These are phyloP conservation scores for Pardosa pseudoannulata DNA, from an alignment of 2,888 invertebrate species.

Conservation along the genomic window DNA sequence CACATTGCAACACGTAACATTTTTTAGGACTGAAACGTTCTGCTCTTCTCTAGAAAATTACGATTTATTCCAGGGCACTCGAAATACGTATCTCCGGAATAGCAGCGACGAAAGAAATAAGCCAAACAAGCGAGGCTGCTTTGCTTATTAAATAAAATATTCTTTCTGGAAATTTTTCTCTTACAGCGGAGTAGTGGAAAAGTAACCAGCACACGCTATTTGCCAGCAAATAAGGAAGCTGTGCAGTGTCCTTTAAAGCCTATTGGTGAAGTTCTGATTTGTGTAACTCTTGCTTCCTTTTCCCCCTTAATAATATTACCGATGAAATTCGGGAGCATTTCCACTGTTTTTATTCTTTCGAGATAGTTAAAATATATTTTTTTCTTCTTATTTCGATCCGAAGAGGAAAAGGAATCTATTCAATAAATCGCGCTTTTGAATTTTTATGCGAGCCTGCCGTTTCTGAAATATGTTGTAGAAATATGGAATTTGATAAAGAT, in stretches of 20 bases:
- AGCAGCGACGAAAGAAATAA: too few species aligned
- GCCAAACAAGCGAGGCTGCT: too few species aligned
- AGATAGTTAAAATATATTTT: neutral
- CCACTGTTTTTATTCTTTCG: neutral
- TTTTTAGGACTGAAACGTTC: too few species aligned
- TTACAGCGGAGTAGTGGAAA: neutral
- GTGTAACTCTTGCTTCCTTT: neutral
- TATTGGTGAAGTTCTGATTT: neutral
- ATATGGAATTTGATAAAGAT: neutral
- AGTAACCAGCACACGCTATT: neutral
- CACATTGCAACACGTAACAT: too few species aligned
- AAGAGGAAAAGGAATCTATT: neutral
- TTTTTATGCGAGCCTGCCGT: neutral
- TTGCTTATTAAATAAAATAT: neutral
- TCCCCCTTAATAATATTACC: slow-evolving; percentile 3
- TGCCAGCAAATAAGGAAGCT: neutral
- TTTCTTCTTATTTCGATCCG: neutral
- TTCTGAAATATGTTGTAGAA: neutral
- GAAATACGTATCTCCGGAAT: too few species aligned
- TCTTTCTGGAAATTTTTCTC: neutral
- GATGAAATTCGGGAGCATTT: neutral
- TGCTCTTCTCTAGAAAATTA: too few species aligned
- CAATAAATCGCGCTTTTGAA: neutral
- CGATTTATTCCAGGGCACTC: too few species aligned
- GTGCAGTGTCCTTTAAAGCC: neutral